A percentile compares a stretch with the other conserved stretches of the same genome.
Evolutionary conservation across 2,113 vertebrate genomes (phyloP).

Genomic region (Pygoscelis adeliae): DNA sequence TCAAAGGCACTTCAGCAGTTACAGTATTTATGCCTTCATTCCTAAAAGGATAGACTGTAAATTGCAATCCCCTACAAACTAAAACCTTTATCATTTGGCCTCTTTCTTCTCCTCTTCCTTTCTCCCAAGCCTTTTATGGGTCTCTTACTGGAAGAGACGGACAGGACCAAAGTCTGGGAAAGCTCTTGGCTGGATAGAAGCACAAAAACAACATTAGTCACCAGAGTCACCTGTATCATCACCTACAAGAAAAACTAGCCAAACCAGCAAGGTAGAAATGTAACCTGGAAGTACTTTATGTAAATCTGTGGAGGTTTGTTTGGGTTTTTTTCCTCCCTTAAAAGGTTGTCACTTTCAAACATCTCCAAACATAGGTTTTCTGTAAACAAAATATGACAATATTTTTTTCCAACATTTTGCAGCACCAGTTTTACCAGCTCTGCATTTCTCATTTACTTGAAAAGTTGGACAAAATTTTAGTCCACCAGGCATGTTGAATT

Average conservation of each 20-base stretch:
- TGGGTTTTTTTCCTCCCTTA: background rate
- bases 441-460: background rate
- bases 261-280: background rate
- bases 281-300: background rate
- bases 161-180: background rate
- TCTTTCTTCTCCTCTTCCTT: background rate
- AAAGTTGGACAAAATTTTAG: background rate
- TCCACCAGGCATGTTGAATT: background rate
- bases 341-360: background rate
- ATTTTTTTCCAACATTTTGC: background rate
- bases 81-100: background rate
- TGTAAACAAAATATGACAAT: background rate
- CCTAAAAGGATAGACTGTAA: background rate
- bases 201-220: background rate
- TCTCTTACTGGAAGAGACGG: background rate
- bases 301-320: background rate
- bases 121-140: background rate
- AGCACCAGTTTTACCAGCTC: background rate
- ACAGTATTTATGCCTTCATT: background rate
- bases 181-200: background rate
- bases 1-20: background rate
- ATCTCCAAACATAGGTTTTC: background rate
- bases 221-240: background rate
- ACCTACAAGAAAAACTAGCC: background rate
- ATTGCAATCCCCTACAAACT: background rate